Conservation (phyloP, 2,888 invertebrate species). For the Neocrepidodera transversa region DNA sequence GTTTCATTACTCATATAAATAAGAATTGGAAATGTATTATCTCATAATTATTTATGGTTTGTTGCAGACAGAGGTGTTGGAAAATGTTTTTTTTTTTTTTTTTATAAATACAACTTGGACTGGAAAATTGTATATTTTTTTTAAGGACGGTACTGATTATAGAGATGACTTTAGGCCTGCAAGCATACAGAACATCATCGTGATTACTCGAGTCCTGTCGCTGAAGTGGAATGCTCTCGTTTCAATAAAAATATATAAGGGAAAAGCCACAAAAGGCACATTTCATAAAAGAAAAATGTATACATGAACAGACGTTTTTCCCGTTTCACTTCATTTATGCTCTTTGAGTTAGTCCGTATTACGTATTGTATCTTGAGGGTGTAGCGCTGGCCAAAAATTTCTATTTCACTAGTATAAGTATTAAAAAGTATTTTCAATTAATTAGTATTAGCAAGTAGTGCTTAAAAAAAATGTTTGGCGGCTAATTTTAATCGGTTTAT, state of each 20-base stretch:
- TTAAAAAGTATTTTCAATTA: too few relatives aligned
- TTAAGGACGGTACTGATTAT: not conserved
- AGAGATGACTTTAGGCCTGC: conserved; percentile 7
- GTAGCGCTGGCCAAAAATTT: conserved; percentile 10
- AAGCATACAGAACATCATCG: conserved; percentile 23
- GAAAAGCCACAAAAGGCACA: conserved; percentile 28
- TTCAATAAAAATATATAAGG: conserved; percentile 25
- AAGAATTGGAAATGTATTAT: too few relatives aligned
- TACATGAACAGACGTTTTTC: conserved; percentile 28
- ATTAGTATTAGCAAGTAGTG: too few relatives aligned
- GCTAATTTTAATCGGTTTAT: too few relatives aligned
- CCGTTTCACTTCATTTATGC: conserved; percentile 21
- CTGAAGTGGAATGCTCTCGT: conserved; percentile 24
- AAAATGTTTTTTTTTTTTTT: too few relatives aligned
- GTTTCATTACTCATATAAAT: too few relatives aligned
- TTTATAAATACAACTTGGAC: too few relatives aligned
- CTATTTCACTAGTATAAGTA: not conserved
- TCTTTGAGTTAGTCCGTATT: conserved; percentile 20
- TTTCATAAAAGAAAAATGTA: conserved; percentile 28
- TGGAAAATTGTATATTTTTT: too few relatives aligned
- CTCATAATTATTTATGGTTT: too few relatives aligned
- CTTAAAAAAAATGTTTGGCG: too few relatives aligned
- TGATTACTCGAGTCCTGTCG: conserved; percentile 22
- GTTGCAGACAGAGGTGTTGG: too few relatives aligned
- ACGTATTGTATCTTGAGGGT: not conserved